phyloP scores from a whole-genome alignment of 2,797 vertebrate genomes.

The Hippocampus kuda region DNA sequence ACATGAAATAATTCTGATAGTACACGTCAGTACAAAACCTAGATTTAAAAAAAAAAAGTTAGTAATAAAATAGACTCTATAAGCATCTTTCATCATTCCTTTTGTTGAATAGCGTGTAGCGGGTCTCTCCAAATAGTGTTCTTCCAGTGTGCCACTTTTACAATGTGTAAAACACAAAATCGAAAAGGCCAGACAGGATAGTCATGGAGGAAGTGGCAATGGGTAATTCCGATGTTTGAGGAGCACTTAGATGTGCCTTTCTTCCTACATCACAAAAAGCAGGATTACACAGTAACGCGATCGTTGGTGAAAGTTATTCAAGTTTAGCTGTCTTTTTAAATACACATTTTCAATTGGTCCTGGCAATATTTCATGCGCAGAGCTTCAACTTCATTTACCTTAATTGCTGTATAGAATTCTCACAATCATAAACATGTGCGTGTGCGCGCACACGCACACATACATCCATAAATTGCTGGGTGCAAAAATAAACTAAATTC shows the following conservation, averaged over 20 bases:
- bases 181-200: neutral
- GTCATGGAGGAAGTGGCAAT: neutral
- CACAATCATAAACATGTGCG: neutral
- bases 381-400: neutral
- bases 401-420: neutral
- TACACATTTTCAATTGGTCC: neutral
- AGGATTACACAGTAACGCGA: too few species aligned
- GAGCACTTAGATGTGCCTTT: neutral
- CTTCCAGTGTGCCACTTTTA: neutral
- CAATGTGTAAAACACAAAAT: neutral
- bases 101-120: conserved; percentile 29
- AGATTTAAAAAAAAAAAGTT: conserved; percentile 53
- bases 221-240: neutral
- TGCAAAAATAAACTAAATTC: neutral
- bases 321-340: neutral
- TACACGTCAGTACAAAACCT: conserved; percentile 57
- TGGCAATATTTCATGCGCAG: neutral
- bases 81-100: conserved; percentile 23
- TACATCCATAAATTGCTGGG: neutral
- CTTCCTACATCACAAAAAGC: neutral
- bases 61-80: conserved; percentile 59
- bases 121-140: neutral
- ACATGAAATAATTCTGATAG: conserved; percentile 32
- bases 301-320: neutral
- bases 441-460: too few species aligned